Evolutionary conservation across 2,113 vertebrate genomes (phyloP).

Genomic region (Opisthocomus hoazin): DNA sequence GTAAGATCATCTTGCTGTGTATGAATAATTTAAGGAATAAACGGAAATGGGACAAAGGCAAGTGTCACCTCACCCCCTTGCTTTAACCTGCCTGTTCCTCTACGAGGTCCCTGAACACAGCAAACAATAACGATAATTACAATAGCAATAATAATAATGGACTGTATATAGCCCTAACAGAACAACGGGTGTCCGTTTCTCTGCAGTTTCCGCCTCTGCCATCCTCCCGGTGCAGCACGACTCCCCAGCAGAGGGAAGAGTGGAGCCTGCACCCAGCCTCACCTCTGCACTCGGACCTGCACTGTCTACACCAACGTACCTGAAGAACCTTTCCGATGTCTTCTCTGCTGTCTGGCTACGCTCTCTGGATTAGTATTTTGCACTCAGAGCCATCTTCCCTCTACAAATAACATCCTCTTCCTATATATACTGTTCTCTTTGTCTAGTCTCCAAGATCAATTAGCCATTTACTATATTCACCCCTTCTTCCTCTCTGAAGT

Average conservation of each 20-base stretch:
- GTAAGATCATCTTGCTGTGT: background rate
- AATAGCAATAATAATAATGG: background rate
- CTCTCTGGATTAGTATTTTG: background rate
- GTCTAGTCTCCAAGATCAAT: background rate
- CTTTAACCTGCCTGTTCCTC: background rate
- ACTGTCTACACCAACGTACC: rapidly evolving
- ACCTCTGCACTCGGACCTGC: background rate
- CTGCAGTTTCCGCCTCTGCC: background rate
- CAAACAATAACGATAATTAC: background rate
- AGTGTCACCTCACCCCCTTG: background rate
- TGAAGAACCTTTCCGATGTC: background rate
- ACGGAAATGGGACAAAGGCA: background rate
- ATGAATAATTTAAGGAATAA: background rate
- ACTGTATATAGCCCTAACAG: background rate
- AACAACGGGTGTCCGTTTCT: background rate
- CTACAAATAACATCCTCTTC: background rate
- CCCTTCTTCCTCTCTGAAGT: background rate
- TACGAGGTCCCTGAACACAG: background rate
- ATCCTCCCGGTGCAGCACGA: background rate
- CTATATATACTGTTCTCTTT: background rate
- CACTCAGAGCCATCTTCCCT: background rate
- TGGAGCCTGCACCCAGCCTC: background rate
- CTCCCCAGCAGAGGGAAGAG: background rate
- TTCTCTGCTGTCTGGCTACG: background rate
- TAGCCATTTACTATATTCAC: background rate